phyloP scores from a whole-genome alignment of 2,797 vertebrate species.

The Lacerta agilis region DNA sequence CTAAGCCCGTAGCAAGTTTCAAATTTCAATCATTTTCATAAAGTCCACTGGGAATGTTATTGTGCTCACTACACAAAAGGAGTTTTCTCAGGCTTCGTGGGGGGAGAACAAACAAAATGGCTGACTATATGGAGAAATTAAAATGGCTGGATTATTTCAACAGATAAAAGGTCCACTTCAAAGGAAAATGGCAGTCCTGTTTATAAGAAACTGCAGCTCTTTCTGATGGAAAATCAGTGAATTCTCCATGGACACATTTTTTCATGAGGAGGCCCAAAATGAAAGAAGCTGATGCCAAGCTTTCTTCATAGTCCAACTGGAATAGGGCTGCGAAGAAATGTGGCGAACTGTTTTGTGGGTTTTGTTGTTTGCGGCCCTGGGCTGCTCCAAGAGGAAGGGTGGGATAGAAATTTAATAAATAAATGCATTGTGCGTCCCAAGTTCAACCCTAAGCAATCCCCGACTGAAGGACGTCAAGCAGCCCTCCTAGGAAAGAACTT shows the following conservation, averaged over 20 bases:
- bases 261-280: neutral
- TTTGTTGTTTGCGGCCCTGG: no score
- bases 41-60: conserved; percentile 33
- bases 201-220: conserved; percentile 16
- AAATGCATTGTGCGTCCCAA: neutral
- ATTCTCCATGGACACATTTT: neutral
- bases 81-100: conserved; percentile 10
- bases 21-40: neutral
- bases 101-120: conserved; percentile 45
- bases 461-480: neutral
- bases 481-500: neutral
- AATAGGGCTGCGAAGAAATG: neutral
- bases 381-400: no score
- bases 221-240: neutral
- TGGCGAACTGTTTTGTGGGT: neutral
- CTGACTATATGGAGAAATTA: conserved; percentile 25
- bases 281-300: neutral
- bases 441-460: neutral
- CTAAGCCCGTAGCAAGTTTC: conserved; percentile 42
- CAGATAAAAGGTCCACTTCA: conserved; percentile 23
- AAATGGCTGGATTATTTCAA: conserved; percentile 13
- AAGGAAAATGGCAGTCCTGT: conserved; percentile 4
- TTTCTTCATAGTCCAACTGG: conserved; percentile 8
- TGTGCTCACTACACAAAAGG: neutral
- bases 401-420: no score